Evolutionary conservation across 2,888 invertebrate genomes (phyloP), one percentile per base, ranked within the genome.

Genomic region (Heteromyza rotundicornis): DNA sequence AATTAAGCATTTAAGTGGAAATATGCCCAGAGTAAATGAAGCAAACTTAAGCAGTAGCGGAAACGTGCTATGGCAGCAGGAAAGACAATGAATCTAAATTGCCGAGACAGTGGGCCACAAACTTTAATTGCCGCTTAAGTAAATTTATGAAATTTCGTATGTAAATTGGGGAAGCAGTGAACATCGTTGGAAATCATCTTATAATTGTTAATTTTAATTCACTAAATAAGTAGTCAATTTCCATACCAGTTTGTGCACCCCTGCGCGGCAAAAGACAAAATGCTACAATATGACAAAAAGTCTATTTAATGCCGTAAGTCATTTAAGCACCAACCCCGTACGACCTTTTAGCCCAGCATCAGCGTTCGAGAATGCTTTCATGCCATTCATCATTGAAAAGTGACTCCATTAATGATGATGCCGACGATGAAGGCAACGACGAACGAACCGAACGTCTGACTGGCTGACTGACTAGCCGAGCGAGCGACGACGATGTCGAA

Each of bases 1-100:
- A 77, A 75, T 75, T 72, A 74, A 74, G 74, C 72, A 77, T 71
- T 77, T 72, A 74, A 76, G 72, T 73, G 76, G 69, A 75, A 77
- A 27, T 27, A 10, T 27, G 27, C 27, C 7, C 27, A 10, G 7
- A 27, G 27, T 27, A 27, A 27, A 27, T 27, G 27, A 27, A 10
- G 27, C 27, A 27, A 27, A 27, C 27, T 27, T 27, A 27, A 27
- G 27, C 27, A 27, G 27, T 54, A 47, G 50, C 44, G 44, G n/a
- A n/a, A n/a, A n/a, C n/a, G n/a, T n/a, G n/a, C n/a, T n/a, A n/a
- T n/a, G n/a, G n/a, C 27, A 27, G 27, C 27, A 27, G 10, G 27
- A 27, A 27, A 10, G 10, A 27, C 27, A 27, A 27, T 27, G 27
- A 27, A 7, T 27, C 10, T 27, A 27, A 27, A 27, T 27, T 27